Evolutionary conservation across 2,888 invertebrate species (phyloP), one percentile per base, ranked within the genome.

Genomic region (Dryomyza anilis): DNA sequence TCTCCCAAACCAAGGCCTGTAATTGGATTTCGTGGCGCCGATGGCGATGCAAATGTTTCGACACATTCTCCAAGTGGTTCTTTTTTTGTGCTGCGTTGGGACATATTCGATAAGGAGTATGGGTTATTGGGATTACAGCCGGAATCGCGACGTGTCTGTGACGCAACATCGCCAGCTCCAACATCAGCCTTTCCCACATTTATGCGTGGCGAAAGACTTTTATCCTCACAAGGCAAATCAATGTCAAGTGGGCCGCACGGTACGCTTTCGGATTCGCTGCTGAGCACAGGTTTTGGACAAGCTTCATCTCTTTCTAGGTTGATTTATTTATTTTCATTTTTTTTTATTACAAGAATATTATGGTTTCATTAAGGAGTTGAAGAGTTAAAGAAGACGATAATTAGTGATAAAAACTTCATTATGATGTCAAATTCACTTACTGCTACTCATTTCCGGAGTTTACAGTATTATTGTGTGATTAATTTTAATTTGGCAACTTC

Each of bases 361-460:
- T n/a, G n/a, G n/a, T n/a, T n/a, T n/a, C n/a, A n/a, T n/a, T n/a
- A n/a, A n/a, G n/a, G n/a, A n/a, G n/a, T n/a, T n/a, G n/a, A 12
- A 56, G 29, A 36, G 12, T 33, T 23, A 50, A 50, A 29, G 23
- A 4, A 12, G 48, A 55, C 19, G 21, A 33, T 39, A 25, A 25
- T 43, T 43, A 10, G 43, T 16, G 19, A 43, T 43, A 43, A 43
- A 43, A 43, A 43, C 16, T 43, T 39, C 19, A 43, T 16, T n/a
- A n/a, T n/a, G n/a, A n/a, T n/a, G n/a, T n/a, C n/a, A n/a, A n/a
- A n/a, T n/a, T n/a, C 36, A 61, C 61, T 61, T 61, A 61, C 61
- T 70, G 72, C 76, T 73, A 71, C 72, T 78, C 77, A 78, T 78
- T n/a, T n/a, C n/a, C n/a, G n/a, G n/a, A n/a, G n/a, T n/a, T n/a